Conservation (phyloP, 2,888 invertebrate genomes). For the Tinea pellionella region DNA sequence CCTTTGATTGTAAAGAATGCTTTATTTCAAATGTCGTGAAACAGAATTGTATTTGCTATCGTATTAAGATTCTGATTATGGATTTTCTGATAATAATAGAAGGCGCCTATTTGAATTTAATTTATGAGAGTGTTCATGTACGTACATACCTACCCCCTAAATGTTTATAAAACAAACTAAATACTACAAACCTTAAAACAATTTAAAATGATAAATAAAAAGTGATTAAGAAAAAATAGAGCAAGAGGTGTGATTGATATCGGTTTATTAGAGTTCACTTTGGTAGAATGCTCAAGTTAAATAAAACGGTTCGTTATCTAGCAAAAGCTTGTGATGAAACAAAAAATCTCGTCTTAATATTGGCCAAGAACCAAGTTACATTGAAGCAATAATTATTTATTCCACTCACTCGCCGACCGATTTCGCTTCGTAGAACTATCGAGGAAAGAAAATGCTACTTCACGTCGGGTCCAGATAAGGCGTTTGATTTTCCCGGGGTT, state of each 20-base stretch:
- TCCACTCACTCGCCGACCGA: conserved; percentile 60
- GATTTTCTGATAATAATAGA: not conserved
- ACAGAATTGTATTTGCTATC: conserved; percentile 64
- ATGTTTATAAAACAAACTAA: too few relatives aligned
- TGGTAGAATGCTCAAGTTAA: not conserved
- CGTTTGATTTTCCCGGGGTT: conserved; percentile 66
- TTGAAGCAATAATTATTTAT: conserved; percentile 65
- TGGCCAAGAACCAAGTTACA: not conserved
- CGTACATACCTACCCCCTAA: too few relatives aligned
- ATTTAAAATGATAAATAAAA: too few relatives aligned
- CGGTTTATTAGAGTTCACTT: not conserved
- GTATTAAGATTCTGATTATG: conserved; percentile 21
- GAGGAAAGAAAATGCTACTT: conserved; percentile 64
- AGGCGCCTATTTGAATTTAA: not conserved
- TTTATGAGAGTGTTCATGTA: not conserved
- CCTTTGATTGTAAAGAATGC: conserved; percentile 68
- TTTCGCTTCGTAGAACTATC: conserved; percentile 49
- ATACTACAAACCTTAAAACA: too few relatives aligned
- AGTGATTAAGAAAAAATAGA: not conserved
- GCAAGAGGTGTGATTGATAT: too few relatives aligned
- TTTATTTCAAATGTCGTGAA: conserved; percentile 66
- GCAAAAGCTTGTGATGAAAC: not conserved
- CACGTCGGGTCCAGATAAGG: conserved; percentile 63
- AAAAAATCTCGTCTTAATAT: conserved; percentile 5
- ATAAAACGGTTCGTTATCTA: conserved; percentile 7